Base-by-base conservation (phyloP, 2,113 vertebrate species). In the Scolopax mira region DNA sequence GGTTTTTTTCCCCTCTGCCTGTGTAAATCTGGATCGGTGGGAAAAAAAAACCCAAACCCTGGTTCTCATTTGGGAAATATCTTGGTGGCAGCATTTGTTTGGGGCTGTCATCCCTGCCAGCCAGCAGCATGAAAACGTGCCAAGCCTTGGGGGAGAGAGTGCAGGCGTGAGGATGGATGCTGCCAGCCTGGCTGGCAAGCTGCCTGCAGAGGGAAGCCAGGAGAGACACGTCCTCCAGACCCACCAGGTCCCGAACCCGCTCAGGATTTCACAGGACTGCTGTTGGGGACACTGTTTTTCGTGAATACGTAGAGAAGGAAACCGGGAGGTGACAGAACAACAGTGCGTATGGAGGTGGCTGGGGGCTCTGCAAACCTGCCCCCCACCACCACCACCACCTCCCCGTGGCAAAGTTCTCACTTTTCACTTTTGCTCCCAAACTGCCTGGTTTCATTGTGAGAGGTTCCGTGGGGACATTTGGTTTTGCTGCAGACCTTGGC, bases 301-400 rank as follows among this genome's bases (percentile, higher is more conserved):
- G 0, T 5, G 16, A 39, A 2, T 27, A 28, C 1, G 1, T 3
- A 4, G 30, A 57, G 55, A 70, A n/a, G 27, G 60, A 28, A 81
- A 13, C 18, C 0, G 0, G 15, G 60, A 82, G 35, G 49, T 1
- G 1, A 21, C 1, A 4, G 52, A 61, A 15, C 30, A 69, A 55
- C 77, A 0, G 0, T 3, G 3, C 6, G 9, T 24, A 4, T 0
- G 24, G 33, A 10, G 22, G 14, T 33, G 14, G 0, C 33, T 17
- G 44, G 23, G 18, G 18, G 37, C 37, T 75, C 41, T 72, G 72
- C 31, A 55, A 16, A 64, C 54, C 71, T 19, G 12, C 64, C 9
- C 1, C 69, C 49, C n/a, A n/a, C n/a, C n/a, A n/a, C n/a, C n/a
- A n/a, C n/a, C n/a, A n/a, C n/a, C n/a, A n/a, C n/a, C n/a, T n/a